Evolutionary conservation across 1,140 invertebrate genomes (phyloP).

Genomic region (Megathymus violae): DNA sequence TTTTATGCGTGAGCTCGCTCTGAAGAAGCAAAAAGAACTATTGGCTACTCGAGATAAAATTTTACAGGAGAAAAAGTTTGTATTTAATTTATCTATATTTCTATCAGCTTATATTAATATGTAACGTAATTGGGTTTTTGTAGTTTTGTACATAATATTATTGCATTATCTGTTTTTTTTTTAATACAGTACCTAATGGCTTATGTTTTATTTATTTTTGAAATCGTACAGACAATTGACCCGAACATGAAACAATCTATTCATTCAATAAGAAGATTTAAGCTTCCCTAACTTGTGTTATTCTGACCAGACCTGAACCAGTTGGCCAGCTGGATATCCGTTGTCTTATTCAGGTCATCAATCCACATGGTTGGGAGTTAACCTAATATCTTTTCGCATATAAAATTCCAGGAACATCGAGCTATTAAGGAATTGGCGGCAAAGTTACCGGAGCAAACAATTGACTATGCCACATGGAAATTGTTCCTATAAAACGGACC

Average conservation of each 20-base stretch:
- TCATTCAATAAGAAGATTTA: too few species aligned
- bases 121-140: too few species aligned
- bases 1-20: constrained; percentile 63
- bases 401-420: constrained; percentile 62
- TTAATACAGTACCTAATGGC: too few species aligned
- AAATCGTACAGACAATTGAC: too few species aligned
- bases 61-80: constrained; percentile 74
- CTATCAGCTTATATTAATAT: neutral
- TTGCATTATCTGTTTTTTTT: too few species aligned
- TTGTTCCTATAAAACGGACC: constrained; percentile 50
- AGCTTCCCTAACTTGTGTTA: too few species aligned
- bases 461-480: constrained; percentile 37
- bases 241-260: neutral
- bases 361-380: neutral
- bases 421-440: constrained; percentile 72
- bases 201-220: too few species aligned
- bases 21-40: constrained; percentile 71
- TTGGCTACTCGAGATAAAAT: constrained; percentile 70
- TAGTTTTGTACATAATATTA: too few species aligned
- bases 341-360: too few species aligned
- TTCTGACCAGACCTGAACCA: constrained; percentile 13
- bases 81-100: constrained; percentile 31
- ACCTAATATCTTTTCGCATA: neutral
- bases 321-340: too few species aligned
- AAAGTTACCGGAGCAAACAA: constrained; percentile 60